phyloP scores from a whole-genome alignment of 2,113 vertebrate species.

The Pollimyrus isidori region DNA sequence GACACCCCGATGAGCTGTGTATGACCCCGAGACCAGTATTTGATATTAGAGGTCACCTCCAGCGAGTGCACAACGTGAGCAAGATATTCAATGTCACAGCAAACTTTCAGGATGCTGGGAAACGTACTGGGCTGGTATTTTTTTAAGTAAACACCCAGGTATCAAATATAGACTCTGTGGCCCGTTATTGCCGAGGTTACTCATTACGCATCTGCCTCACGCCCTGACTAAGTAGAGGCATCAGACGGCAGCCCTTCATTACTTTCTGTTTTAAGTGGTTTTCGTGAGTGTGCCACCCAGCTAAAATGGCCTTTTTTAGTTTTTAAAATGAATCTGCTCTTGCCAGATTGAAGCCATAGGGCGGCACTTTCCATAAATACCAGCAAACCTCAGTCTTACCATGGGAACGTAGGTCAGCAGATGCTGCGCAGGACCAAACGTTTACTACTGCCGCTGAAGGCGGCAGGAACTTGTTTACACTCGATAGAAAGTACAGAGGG shows the following conservation, averaged over 20 bases:
- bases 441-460: neutral
- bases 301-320: neutral
- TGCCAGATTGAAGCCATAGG: neutral
- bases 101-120: neutral
- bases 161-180: neutral
- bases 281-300: neutral
- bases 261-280: conserved; percentile 7
- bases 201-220: neutral
- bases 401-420: neutral
- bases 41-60: neutral
- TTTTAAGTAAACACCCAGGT: neutral
- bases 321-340: neutral
- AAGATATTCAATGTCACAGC: neutral
- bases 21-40: neutral
- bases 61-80: neutral
- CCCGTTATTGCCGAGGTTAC: neutral
- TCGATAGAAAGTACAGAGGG: neutral
- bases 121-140: neutral
- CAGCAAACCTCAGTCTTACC: neutral
- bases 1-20: neutral
- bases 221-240: neutral
- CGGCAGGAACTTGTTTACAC: neutral
- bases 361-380: neutral
- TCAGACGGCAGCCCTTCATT: neutral
- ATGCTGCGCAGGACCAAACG: neutral